A percentile compares a stretch with the other conserved stretches of the same genome.
phyloP scores from a whole-genome alignment of 2,888 invertebrate genomes.

The Odontocolon sp. region DNA sequence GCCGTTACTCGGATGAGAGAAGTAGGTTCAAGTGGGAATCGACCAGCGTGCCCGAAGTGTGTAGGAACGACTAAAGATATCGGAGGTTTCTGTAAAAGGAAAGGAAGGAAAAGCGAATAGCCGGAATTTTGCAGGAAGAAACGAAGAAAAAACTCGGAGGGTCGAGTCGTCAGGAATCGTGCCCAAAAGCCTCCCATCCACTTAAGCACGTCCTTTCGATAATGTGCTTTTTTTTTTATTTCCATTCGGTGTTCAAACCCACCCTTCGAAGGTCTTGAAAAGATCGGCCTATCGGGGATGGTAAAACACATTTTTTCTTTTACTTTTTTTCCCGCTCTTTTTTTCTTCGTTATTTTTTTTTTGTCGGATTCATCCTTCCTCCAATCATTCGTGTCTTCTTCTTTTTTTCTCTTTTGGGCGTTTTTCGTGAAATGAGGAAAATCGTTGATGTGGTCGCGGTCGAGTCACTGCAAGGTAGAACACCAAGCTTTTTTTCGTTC shows the following conservation, averaged over 20 bases:
- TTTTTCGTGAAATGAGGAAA: background rate
- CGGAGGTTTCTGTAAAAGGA: background rate
- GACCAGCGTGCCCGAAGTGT: slow-evolving; percentile 9
- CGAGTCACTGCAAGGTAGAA: slow-evolving; percentile 98
- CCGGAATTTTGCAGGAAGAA: background rate
- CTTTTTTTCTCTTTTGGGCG: too few relatives aligned
- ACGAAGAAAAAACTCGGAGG: slow-evolving; percentile 34
- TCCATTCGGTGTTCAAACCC: background rate
- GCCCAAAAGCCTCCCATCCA: slow-evolving; percentile 59
- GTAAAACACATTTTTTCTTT: slow-evolving; percentile 20
- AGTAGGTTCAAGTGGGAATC: slow-evolving; percentile 42
- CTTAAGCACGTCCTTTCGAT: slow-evolving; percentile 69
- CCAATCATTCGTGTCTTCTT: slow-evolving; percentile 20
- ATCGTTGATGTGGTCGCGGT: slow-evolving; percentile 78
- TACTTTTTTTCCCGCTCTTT: background rate
- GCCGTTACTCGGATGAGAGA: slow-evolving; percentile 13
- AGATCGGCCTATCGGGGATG: slow-evolving; percentile 31
- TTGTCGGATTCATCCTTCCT: background rate
- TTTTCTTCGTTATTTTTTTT: background rate
- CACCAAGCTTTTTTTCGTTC: slow-evolving; percentile 90
- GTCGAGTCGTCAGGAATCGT: slow-evolving; percentile 50
- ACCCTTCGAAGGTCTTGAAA: slow-evolving; percentile 39
- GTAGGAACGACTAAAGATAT: too few relatives aligned
- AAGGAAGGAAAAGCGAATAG: slow-evolving; percentile 44
- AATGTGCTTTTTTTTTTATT: slow-evolving; percentile 58